These are phyloP conservation scores for Pogonophryne albipinna DNA, from an alignment of 2,797 vertebrate genomes.

Conservation along the genomic window DNA sequence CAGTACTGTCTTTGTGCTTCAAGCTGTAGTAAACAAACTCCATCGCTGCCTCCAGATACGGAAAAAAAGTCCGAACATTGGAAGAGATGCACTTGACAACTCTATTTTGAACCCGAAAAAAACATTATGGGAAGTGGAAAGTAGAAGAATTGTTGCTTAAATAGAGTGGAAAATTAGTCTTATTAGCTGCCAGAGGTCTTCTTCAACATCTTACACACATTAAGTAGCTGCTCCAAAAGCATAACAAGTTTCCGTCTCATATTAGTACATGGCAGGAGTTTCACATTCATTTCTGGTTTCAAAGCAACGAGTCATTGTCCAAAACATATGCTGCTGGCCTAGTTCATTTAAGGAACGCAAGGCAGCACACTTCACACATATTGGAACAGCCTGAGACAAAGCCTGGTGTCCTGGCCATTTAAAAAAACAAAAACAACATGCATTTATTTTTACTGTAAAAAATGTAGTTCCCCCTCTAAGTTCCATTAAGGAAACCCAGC, in stretches of 20 bases:
- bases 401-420: slow-evolving; percentile 7
- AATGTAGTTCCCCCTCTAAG: background rate
- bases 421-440: background rate
- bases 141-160: slow-evolving; percentile 38
- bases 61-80: slow-evolving; percentile 16
- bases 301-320: slow-evolving; percentile 36
- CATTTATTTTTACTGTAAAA: slow-evolving; percentile 5
- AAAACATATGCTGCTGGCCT: slow-evolving; percentile 42
- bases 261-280: slow-evolving; percentile 36
- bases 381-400: slow-evolving; percentile 18
- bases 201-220: slow-evolving; percentile 56
- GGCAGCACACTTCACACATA: slow-evolving; percentile 12
- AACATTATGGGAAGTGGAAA: slow-evolving; percentile 50
- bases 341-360: slow-evolving; percentile 35
- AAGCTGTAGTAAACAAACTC: slow-evolving; percentile 60
- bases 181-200: slow-evolving; percentile 37
- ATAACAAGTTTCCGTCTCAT: slow-evolving; percentile 45
- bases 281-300: slow-evolving; percentile 37
- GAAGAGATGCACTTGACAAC: slow-evolving; percentile 50
- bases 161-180: slow-evolving; percentile 47
- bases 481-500: background rate
- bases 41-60: slow-evolving; percentile 40
- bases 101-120: slow-evolving; percentile 43
- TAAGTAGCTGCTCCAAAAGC: slow-evolving; percentile 42
- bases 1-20: slow-evolving; percentile 48